Evolutionary conservation across 1,140 invertebrate genomes (phyloP).

Genomic region (Achatina immaculata): DNA sequence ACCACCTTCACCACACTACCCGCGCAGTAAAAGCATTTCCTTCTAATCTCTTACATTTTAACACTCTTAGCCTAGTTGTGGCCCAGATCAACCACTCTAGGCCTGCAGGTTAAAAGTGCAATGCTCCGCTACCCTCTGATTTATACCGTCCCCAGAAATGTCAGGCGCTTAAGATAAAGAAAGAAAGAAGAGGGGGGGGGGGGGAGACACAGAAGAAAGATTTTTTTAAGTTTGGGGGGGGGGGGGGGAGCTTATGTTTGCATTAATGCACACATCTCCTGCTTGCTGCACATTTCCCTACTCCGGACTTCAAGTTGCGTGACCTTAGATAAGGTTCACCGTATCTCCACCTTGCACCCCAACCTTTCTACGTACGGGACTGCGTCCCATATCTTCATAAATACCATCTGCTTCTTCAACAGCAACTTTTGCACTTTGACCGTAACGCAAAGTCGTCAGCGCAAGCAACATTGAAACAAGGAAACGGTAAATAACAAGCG

Average conservation of each 20-base stretch:
- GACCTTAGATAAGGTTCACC: conserved; percentile 21
- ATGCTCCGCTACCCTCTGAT: conserved; percentile 12
- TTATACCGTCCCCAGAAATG: conserved; percentile 3
- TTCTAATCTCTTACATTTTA: background rate
- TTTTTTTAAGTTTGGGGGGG: background rate
- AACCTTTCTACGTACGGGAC: background rate
- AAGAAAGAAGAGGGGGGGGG: background rate
- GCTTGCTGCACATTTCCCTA: conserved; percentile 7
- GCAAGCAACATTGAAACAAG: background rate
- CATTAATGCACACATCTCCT: conserved; percentile 1
- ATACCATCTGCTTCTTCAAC: conserved; percentile 32
- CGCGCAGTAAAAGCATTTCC: background rate
- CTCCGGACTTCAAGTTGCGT: background rate
- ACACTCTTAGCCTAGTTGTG: background rate
- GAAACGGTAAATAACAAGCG: background rate
- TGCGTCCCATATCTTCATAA: background rate
- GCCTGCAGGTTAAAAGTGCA: background rate
- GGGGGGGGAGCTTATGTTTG: conserved; percentile 15
- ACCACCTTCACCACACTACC: background rate
- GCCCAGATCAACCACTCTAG: conserved; percentile 6
- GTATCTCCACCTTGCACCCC: background rate
- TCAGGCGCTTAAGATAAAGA: conserved; percentile 16
- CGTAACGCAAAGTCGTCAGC: background rate
- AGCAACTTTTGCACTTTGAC: background rate
- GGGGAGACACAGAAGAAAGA: conserved; percentile 15